phyloP scores from a whole-genome alignment of 2,888 invertebrate species.

The Andrena dorsata region DNA sequence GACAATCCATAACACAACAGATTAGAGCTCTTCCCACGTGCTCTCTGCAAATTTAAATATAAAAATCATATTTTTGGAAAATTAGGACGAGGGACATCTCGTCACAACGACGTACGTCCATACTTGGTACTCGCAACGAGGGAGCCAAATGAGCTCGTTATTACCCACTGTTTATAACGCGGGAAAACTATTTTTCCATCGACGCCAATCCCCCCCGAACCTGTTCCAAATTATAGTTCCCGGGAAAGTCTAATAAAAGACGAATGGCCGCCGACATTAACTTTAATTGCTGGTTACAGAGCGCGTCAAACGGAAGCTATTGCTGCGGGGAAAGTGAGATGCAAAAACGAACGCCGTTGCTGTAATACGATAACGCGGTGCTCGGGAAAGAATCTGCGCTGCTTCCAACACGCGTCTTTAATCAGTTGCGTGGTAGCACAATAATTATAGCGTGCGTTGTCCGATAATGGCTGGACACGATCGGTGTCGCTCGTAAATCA shows the following conservation, averaged over 20 bases:
- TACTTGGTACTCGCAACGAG: background rate
- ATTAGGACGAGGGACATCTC: no score
- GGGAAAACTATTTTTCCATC: slow-evolving; percentile 1
- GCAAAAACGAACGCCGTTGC: slow-evolving; percentile 12
- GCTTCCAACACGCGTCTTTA: slow-evolving; percentile 2
- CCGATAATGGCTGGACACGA: background rate
- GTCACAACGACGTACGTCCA: no score
- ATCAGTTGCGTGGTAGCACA: background rate
- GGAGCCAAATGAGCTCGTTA: background rate
- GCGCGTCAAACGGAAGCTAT: slow-evolving; percentile 38
- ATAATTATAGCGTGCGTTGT: slow-evolving; percentile 12
- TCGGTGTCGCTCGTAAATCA: slow-evolving; percentile 4
- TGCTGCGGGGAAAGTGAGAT: slow-evolving; percentile 16
- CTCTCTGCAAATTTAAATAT: background rate
- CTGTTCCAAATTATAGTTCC: slow-evolving; percentile 27
- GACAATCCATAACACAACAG: background rate
- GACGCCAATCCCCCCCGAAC: slow-evolving; percentile 16
- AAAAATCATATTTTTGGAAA: background rate
- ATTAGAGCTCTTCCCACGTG: no score
- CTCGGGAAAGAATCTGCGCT: background rate
- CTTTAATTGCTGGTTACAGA: slow-evolving; percentile 41
- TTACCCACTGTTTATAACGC: background rate
- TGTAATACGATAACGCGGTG: slow-evolving; percentile 31
- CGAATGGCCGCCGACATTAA: slow-evolving; percentile 13
- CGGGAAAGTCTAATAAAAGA: slow-evolving; percentile 43